Evolutionary conservation across 2,113 vertebrate genomes (phyloP), one percentile per base, ranked within the genome.

Genomic region (Anthoscopus minutus): DNA sequence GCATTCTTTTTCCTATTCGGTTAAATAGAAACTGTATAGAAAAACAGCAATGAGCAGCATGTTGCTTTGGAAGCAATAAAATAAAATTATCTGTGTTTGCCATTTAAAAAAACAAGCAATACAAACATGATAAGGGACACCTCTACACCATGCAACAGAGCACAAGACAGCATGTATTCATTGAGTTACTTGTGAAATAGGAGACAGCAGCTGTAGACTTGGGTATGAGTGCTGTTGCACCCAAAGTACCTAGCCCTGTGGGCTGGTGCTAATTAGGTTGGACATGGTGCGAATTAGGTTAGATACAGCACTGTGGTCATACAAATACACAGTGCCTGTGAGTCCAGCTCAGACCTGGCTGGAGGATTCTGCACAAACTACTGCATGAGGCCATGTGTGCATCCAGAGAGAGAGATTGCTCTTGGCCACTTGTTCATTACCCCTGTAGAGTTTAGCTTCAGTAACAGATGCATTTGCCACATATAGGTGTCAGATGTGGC

Each of bases 221-320:
- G 48, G 33, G 15, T 80, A 12, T 33, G 51, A 27, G 19, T 78
- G 38, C 35, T 44, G 42, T 38, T 95, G 60, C 38, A 65, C 92
- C 70, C 70, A 6, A 66, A 93, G 87, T 79, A 65, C 87, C 96
- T 95, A 96, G 93, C 92, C 89, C 85, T 88, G 81, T 93, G 90
- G 66, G 61, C 62, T 94, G 66, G 93, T 95, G 81, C 78, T 95
- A 93, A 96, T 96, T 95, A 89, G 61, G 61, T 89, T 85, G 84
- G 73, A 76, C 65, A 18, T 37, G 37, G 65, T 84, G 89, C 77
- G 92, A 94, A 95, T 96, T 91, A 95, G 81, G 81, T 91, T 81
- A 81, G 87, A 28, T 71, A 77, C 28, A 76, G 30, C 81, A 50
- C n/a, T 37, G 45, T 77, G 89, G 89, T 93, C 76, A 73, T 77